Evolutionary conservation across 2,113 vertebrate species (phyloP).

Genomic region (Malurus melanocephalus): DNA sequence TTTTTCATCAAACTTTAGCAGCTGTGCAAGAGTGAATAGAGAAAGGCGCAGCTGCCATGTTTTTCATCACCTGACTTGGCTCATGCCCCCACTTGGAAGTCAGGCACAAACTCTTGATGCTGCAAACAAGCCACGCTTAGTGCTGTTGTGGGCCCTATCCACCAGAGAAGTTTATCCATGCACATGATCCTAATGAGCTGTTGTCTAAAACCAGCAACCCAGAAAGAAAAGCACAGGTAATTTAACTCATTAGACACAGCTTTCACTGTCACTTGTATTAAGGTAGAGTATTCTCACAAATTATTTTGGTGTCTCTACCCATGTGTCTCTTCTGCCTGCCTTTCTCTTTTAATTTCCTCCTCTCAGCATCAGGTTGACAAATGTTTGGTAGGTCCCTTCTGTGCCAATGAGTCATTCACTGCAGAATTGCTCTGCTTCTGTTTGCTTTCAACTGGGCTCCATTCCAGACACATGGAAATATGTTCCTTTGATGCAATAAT

Average conservation of each 20-base stretch:
- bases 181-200: neutral
- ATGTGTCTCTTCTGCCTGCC: neutral
- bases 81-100: neutral
- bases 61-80: neutral
- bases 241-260: neutral
- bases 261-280: neutral
- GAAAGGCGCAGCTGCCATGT: neutral
- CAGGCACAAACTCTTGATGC: neutral
- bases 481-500: constrained; percentile 11
- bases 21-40: neutral
- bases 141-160: neutral
- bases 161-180: neutral
- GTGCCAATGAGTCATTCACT: neutral
- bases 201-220: neutral
- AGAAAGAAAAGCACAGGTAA: neutral
- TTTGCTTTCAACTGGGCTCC: constrained; percentile 29
- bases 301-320: neutral
- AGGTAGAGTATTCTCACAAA: neutral
- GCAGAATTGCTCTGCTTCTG: constrained; percentile 30
- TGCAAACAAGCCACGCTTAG: neutral
- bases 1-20: neutral
- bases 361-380: constrained; percentile 6
- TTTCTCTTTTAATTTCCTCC: constrained; percentile 7
- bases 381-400: neutral
- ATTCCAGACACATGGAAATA: constrained; percentile 19